phyloP scores from a whole-genome alignment of 2,888 invertebrate species.

The Hymenopus coronatus region DNA sequence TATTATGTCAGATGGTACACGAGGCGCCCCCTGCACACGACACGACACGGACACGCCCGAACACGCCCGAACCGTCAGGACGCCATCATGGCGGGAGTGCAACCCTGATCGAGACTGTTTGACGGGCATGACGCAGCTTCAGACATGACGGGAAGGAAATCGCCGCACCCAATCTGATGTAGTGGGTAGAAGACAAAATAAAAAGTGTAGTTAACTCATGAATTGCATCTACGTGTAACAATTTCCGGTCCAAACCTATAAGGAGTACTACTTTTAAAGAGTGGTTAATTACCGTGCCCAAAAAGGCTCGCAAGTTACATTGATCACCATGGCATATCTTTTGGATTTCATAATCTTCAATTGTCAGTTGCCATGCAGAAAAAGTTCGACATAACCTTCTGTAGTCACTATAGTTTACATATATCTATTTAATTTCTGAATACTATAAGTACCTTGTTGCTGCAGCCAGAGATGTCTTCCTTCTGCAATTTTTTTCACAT shows the following conservation, averaged over 20 bases:
- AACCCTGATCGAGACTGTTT: conserved; percentile 13
- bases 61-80: conserved; percentile 4
- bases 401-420: too few relatives aligned
- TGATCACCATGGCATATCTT: too few relatives aligned
- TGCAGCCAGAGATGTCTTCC: too few relatives aligned
- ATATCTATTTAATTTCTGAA: too few relatives aligned
- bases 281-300: too few relatives aligned
- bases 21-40: not conserved
- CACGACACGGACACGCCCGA: conserved; percentile 21
- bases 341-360: too few relatives aligned
- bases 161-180: not conserved
- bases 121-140: conserved; percentile 9
- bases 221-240: not conserved
- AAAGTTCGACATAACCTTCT: too few relatives aligned
- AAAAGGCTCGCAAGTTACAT: too few relatives aligned
- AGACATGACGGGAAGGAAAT: conserved; percentile 6
- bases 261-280: not conserved
- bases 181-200: not conserved
- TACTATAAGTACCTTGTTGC: too few relatives aligned
- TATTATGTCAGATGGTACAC: not conserved
- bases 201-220: not conserved
- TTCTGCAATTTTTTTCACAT: too few relatives aligned
- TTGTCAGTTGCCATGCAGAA: too few relatives aligned
- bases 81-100: conserved; percentile 19
- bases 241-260: not conserved